phyloP scores from a whole-genome alignment of 1,140 invertebrate species.

The Caenorhabditis inopinata region DNA sequence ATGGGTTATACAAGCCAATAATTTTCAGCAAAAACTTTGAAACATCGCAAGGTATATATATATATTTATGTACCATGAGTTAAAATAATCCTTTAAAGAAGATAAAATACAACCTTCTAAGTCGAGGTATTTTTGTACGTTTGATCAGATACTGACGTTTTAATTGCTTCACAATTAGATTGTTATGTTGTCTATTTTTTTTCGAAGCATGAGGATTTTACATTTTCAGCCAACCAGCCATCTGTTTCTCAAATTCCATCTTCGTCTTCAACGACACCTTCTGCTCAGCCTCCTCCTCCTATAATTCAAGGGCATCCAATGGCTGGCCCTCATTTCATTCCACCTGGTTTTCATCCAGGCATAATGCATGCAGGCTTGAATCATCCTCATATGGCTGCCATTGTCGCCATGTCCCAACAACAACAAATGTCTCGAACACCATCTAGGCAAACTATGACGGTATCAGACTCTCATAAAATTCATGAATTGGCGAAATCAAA shows the following conservation, averaged over 20 bases:
- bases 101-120: no score
- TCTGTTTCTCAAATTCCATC: not conserved
- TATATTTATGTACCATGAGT: no score
- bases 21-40: no score
- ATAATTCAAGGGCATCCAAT: not conserved
- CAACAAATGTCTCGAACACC: constrained; percentile 18
- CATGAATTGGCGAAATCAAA: not conserved
- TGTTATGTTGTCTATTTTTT: no score
- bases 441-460: not conserved
- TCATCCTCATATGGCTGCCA: not conserved
- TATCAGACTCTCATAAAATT: not conserved
- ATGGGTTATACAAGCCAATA: no score
- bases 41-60: no score
- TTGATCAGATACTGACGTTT: no score
- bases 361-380: not conserved
- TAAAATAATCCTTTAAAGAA: no score
- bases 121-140: no score
- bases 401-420: not conserved
- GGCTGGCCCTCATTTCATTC: not conserved
- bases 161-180: no score
- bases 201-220: no score
- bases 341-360: not conserved
- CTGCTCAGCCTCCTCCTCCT: not conserved
- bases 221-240: not conserved
- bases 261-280: not conserved